Evolutionary conservation across 2,888 invertebrate genomes (phyloP), one percentile per base, ranked within the genome.

Genomic region (Hofmannophila pseudospretella): DNA sequence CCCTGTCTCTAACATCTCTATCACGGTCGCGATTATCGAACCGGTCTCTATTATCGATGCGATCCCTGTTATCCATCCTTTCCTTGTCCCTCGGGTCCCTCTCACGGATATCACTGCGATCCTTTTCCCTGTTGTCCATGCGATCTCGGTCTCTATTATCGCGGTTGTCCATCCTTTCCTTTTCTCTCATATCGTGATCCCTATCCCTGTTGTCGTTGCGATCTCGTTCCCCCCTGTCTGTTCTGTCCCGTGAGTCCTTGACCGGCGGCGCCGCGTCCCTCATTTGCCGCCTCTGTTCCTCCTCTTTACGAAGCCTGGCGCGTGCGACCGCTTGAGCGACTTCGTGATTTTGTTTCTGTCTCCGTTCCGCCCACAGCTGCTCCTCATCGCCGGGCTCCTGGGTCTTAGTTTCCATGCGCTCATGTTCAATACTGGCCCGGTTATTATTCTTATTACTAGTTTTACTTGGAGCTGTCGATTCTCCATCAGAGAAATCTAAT

Each of bases 401-500:
- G 19, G 65, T 51, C 51, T 81, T 84, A 44, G 59, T 57, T 47
- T 74, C 88, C 32, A 58, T 66, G 50, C 72, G 88, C 50, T 76
- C 88, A 36, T 45, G 66, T 38, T 79, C 82, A 41, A 68, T 61
- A 58, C 51, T 72, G 42, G 64, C 59, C 46, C 84, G 69, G 51
- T 65, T 67, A 41, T 55, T 71, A 46, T 65, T 70, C 56, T 79
- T 66, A 47, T 72, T 52, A 43, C 47, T 67, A 32, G 66, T 67
- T 58, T 81, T 75, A 42, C 56, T 69, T 9, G 78, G 72, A 38
- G 70, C 69, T 16, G 79, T 73, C 9, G 84, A 71, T 54, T 97
- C 97, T 60, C 97, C 97, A 80, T 98, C 97, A 66, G 97, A 97
- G 80, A 97, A 98, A 51, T 95, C 93, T 67, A 98, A 82, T 78